Percentiles rank a stretch among this genome's conserved stretches.
phyloP scores from a whole-genome alignment of 1,140 invertebrate species.

The Trachelipus rathkii region DNA sequence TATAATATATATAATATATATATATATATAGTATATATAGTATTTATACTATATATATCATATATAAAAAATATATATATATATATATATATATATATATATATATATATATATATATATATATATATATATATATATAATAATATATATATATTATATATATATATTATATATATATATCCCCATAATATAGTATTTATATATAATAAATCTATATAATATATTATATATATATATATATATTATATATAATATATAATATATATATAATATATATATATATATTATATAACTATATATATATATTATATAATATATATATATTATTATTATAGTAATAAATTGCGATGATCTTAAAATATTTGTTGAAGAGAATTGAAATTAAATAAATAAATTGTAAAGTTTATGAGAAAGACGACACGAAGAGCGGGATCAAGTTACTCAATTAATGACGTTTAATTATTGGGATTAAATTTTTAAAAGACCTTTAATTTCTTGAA shows the following conservation, averaged over 20 bases:
- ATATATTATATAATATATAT: slow-evolving; percentile 2
- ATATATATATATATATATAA: not conserved
- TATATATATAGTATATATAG: not conserved
- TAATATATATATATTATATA: not conserved
- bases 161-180: not conserved
- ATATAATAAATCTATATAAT: slow-evolving; percentile 1
- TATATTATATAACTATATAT: not conserved
- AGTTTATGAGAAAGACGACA: no score
- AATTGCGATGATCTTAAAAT: no score
- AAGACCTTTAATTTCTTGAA: no score
- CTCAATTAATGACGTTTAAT: no score
- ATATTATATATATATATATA: slow-evolving; percentile 10
- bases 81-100: slow-evolving; percentile 5
- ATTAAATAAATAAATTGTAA: no score
- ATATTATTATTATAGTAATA: no score
- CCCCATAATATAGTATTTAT: not conserved
- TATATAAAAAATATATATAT: not conserved
- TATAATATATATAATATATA: slow-evolving; percentile 1
- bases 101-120: slow-evolving; percentile 5
- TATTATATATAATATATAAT: not conserved
- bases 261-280: not conserved
- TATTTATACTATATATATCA: not conserved
- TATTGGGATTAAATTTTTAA: no score
- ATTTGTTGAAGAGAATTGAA: no score
- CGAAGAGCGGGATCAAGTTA: no score